Percentiles rank a stretch among this genome's conserved stretches.
Evolutionary conservation across 2,797 vertebrate genomes (phyloP).

Genomic region (Phrynocephalus guinanensis): DNA sequence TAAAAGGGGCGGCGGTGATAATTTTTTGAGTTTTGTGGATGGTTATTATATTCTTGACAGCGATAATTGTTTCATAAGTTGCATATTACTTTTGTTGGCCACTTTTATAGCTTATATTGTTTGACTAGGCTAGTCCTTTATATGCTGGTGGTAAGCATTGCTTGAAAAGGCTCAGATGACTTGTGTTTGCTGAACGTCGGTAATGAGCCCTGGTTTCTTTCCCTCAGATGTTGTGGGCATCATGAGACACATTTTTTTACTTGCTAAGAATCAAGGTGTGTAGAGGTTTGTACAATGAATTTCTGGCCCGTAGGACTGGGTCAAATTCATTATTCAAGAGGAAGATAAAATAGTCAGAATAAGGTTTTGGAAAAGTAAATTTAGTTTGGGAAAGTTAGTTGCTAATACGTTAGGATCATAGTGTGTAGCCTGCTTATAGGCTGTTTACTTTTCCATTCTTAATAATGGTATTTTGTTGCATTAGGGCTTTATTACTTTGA

Average conservation of each 20-base stretch:
- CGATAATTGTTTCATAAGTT: constrained; percentile 15
- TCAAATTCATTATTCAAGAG: neutral
- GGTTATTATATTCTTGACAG: neutral
- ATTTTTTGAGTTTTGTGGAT: neutral
- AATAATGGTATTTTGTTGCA: neutral
- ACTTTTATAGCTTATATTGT: constrained; percentile 2
- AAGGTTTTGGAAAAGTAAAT: neutral
- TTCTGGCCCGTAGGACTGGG: neutral
- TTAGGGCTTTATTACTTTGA: constrained; percentile 9
- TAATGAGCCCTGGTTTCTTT: neutral
- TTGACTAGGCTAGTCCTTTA: constrained; percentile 11
- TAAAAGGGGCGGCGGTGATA: neutral
- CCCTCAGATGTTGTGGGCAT: neutral
- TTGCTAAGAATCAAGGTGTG: neutral
- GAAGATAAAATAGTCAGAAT: neutral
- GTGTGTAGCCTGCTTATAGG: neutral
- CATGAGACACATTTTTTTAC: neutral
- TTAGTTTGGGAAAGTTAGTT: neutral
- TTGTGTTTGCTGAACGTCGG: neutral
- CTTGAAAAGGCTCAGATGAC: neutral
- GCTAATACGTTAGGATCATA: neutral
- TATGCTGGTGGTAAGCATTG: neutral
- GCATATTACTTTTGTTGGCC: constrained; percentile 7
- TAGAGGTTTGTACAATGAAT: neutral
- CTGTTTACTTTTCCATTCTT: constrained; percentile 6